A percentile compares a stretch with the other conserved stretches of the same genome.
phyloP scores from a whole-genome alignment of 2,888 invertebrate genomes.

The Torymus auratus region DNA sequence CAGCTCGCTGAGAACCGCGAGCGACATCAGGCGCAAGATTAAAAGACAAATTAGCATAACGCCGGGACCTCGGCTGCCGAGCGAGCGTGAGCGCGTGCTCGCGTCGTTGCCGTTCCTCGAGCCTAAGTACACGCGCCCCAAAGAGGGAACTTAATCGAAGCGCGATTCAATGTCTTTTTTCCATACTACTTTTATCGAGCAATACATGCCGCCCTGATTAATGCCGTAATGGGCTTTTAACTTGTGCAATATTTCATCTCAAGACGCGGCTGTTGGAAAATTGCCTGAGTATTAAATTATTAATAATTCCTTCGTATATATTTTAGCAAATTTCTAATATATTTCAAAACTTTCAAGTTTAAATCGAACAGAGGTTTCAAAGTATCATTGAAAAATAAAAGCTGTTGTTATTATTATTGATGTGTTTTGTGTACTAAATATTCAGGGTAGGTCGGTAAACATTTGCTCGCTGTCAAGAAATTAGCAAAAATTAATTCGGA shows the following conservation, averaged over 20 bases:
- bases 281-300: no score
- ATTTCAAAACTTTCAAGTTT: no score
- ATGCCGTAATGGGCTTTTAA: constrained; percentile 35
- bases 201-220: constrained; percentile 21
- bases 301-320: no score
- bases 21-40: constrained; percentile 71
- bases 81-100: constrained; percentile 28
- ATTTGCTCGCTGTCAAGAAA: constrained; percentile 32
- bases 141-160: constrained; percentile 33
- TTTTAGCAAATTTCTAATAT: no score
- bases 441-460: constrained; percentile 1
- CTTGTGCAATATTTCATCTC: constrained; percentile 10
- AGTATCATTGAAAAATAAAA: no score
- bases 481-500: constrained; percentile 45
- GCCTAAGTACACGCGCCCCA: not conserved
- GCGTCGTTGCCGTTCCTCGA: not conserved
- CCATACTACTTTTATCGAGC: constrained; percentile 12
- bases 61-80: constrained; percentile 48
- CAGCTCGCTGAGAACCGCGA: constrained; percentile 14
- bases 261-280: not conserved
- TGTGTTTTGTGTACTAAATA: no score
- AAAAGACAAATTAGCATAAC: constrained; percentile 75
- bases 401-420: no score
- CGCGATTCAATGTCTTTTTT: constrained; percentile 19
- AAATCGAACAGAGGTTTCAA: no score